Evolutionary conservation across 1,140 invertebrate genomes (phyloP).

Genomic region (Heliconius hermathena): DNA sequence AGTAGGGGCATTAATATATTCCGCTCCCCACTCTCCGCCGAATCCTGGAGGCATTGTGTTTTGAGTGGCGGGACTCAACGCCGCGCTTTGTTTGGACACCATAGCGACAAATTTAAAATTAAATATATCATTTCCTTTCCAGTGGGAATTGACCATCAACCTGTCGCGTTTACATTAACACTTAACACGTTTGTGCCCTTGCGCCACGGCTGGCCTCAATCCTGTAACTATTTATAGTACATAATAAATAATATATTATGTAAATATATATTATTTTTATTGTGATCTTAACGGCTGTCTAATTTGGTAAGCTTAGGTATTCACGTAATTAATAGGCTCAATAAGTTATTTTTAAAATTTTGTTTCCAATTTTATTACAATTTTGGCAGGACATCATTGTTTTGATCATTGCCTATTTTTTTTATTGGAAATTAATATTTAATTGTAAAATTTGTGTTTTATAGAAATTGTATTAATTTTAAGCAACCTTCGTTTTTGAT

Average conservation of each 20-base stretch:
- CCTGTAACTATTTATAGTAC: constrained; percentile 1
- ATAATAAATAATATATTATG: constrained; percentile 12
- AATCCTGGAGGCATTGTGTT: too few species aligned
- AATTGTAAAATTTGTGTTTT: background rate
- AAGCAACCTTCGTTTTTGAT: background rate
- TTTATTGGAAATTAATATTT: background rate
- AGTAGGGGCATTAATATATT: too few species aligned
- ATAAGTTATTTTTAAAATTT: background rate
- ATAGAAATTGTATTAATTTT: background rate
- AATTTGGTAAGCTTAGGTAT: constrained; percentile 29
- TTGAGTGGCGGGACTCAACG: too few species aligned
- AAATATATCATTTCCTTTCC: too few species aligned
- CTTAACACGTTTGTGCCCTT: too few species aligned
- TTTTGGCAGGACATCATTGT: background rate
- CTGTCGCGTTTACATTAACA: too few species aligned
- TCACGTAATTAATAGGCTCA: background rate
- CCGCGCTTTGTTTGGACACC: too few species aligned
- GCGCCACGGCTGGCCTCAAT: too few species aligned
- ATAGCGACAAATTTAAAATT: too few species aligned
- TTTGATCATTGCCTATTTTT: background rate
- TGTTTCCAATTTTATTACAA: background rate
- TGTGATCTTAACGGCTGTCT: constrained; percentile 41
- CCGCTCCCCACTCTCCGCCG: too few species aligned
- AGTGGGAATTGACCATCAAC: too few species aligned
- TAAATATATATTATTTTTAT: constrained; percentile 25